phyloP scores from a whole-genome alignment of 2,888 invertebrate species.

The Netelia melanura region DNA sequence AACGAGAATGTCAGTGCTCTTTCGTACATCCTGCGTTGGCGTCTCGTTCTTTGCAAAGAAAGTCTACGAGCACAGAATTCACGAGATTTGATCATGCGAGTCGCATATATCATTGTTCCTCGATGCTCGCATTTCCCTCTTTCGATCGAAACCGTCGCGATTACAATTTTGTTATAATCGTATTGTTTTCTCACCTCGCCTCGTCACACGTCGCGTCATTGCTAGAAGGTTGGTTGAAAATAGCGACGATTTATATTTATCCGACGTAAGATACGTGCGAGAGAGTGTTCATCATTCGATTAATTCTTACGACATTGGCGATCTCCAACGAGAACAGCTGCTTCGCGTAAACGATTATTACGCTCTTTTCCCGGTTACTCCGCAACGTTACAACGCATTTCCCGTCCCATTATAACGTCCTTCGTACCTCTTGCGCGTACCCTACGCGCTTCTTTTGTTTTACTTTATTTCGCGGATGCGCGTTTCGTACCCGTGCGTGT shows the following conservation, averaged over 20 bases:
- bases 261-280: conserved; percentile 4
- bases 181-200: not conserved
- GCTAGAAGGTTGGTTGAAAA: conserved; percentile 19
- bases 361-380: conserved; percentile 16
- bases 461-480: conserved; percentile 25
- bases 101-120: conserved; percentile 74
- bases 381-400: conserved; percentile 43
- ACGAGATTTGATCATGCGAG: conserved; percentile 29
- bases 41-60: conserved; percentile 77
- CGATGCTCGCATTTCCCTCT: conserved; percentile 70
- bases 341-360: conserved; percentile 62
- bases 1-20: conserved; percentile 74
- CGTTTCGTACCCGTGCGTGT: conserved; percentile 63
- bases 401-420: conserved; percentile 52
- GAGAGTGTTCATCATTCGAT: conserved; percentile 54
- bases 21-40: conserved; percentile 78
- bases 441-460: conserved; percentile 40
- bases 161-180: conserved; percentile 62
- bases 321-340: conserved; percentile 55
- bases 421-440: conserved; percentile 40
- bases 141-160: conserved; percentile 77
- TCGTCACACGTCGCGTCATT: conserved; percentile 3
- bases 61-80: conserved; percentile 56
- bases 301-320: conserved; percentile 58
- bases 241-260: conserved; percentile 48